Evolutionary conservation across 92 coral and sea anemone genomes (phyloP).

Genomic region (Pocillopora meandrina): DNA sequence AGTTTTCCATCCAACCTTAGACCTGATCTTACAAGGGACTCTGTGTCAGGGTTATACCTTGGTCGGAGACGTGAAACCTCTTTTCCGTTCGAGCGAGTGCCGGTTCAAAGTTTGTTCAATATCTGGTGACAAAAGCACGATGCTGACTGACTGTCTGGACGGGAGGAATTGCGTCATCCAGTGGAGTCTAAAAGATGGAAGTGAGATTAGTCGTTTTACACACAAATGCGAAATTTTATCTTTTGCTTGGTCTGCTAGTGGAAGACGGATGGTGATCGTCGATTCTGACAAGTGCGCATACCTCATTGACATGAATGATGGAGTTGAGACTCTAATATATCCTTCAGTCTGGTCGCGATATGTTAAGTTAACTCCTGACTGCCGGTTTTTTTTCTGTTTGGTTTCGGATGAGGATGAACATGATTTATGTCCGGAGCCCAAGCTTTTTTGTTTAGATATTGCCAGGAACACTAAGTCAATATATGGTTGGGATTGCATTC

Average conservation of each 20-base stretch:
- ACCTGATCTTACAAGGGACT: slow-evolving; percentile 2
- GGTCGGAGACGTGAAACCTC: slow-evolving; percentile 1
- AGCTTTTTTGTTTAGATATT: too few species aligned
- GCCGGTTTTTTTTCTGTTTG: not conserved
- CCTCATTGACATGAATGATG: not conserved
- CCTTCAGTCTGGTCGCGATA: not conserved
- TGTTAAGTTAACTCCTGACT: not conserved
- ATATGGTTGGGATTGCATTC: too few species aligned
- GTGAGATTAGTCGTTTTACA: not conserved
- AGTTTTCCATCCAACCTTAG: slow-evolving; percentile 8
- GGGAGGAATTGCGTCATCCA: not conserved
- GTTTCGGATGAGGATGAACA: too few species aligned
- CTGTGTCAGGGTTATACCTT: not conserved
- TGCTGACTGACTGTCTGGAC: not conserved
- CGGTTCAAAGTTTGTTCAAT: not conserved
- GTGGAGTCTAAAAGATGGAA: not conserved
- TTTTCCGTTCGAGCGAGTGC: not conserved
- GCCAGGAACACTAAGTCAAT: too few species aligned
- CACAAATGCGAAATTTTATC: not conserved
- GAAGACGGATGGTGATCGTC: not conserved
- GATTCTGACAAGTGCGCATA: not conserved
- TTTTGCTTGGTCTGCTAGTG: not conserved
- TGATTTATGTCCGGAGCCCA: too few species aligned
- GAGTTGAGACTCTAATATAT: not conserved
- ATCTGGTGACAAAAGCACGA: slow-evolving; percentile 5